Evolutionary conservation across 2,888 invertebrate genomes (phyloP).

Genomic region (Chloroclysta siterata): DNA sequence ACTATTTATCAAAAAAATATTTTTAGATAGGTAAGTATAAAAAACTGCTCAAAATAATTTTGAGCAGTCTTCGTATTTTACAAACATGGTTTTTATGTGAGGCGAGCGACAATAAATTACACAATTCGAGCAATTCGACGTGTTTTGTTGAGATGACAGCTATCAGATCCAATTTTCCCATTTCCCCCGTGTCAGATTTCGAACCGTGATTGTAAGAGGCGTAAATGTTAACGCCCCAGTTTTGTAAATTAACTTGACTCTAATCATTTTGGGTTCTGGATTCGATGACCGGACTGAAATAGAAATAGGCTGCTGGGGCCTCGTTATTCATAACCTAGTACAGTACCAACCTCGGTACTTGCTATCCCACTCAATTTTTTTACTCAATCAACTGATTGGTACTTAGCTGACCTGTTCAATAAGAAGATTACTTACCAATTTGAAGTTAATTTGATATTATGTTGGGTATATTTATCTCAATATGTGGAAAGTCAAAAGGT

Average conservation of each 20-base stretch:
- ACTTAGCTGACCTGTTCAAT: no score
- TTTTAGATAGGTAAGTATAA: no score
- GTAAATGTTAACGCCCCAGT: slow-evolving; percentile 18
- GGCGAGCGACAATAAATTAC: not conserved
- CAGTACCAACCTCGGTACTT: not conserved
- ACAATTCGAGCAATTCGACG: slow-evolving; percentile 10
- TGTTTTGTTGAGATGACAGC: slow-evolving; percentile 24
- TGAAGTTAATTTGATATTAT: no score
- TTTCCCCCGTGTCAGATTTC: slow-evolving; percentile 24
- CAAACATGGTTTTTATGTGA: not conserved
- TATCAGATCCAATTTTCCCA: slow-evolving; percentile 27
- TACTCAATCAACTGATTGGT: no score
- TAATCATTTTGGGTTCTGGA: slow-evolving; percentile 14
- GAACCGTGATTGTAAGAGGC: slow-evolving; percentile 13
- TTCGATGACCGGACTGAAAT: slow-evolving; percentile 9
- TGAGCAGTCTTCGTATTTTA: no score
- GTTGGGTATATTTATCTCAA: no score
- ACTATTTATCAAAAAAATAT: no score
- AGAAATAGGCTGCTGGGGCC: slow-evolving; percentile 2
- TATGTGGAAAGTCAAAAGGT: no score
- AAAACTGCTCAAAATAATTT: no score
- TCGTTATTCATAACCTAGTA: not conserved
- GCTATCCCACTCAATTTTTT: no score
- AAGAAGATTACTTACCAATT: no score
- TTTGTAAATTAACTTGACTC: slow-evolving; percentile 18